Conservation (phyloP, 2,113 vertebrate species). For the Pandion haliaetus region DNA sequence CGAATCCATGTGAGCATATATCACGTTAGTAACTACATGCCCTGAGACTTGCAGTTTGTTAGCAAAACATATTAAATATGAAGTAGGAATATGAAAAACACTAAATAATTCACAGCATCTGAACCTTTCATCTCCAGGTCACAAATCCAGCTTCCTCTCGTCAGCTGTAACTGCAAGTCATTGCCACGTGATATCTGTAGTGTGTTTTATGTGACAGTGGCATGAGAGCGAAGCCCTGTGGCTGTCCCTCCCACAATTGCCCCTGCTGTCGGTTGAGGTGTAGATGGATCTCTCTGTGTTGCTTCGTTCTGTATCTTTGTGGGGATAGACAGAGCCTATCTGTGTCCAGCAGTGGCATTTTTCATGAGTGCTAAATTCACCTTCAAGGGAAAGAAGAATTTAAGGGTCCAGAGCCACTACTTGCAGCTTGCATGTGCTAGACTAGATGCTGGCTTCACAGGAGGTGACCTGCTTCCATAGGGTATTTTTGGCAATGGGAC, state of each 20-base stretch:
- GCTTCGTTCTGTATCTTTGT: neutral
- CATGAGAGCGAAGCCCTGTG: neutral
- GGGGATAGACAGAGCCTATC: neutral
- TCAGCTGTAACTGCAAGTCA: neutral
- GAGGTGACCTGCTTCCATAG: neutral
- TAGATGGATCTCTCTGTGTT: neutral
- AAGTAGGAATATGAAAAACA: conserved; percentile 18
- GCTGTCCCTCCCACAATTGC: neutral
- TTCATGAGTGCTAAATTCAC: neutral
- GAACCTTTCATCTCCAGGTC: conserved; percentile 40
- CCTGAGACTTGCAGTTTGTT: neutral
- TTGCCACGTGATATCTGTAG: neutral
- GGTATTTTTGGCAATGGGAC: neutral
- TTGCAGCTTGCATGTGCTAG: neutral
- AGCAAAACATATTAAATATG: conserved; percentile 52
- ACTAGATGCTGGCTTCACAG: neutral
- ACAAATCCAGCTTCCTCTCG: neutral
- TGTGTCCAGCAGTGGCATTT: neutral
- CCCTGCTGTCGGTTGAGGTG: neutral
- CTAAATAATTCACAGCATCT: conserved; percentile 33
- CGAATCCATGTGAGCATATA: neutral
- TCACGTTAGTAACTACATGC: neutral
- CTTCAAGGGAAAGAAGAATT: neutral
- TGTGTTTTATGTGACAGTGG: neutral
- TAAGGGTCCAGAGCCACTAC: neutral